Conservation (phyloP, 2,797 vertebrate genomes). For the Bucorvus abyssinicus region DNA sequence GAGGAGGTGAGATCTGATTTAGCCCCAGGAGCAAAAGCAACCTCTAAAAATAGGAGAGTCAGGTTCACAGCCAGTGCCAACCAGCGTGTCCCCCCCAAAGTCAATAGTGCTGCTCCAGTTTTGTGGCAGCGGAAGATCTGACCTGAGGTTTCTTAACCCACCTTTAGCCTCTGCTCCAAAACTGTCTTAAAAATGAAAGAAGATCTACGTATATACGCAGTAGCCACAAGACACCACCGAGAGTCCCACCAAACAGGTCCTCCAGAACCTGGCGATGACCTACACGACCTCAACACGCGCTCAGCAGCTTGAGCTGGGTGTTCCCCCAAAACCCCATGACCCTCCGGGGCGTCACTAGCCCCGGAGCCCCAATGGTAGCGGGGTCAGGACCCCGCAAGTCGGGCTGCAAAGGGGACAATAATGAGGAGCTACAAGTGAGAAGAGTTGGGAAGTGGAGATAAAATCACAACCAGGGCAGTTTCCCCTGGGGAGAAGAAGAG, state of each 20-base stretch:
- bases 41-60: slow-evolving; percentile 22
- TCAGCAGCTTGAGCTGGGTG: background rate
- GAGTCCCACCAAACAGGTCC: background rate
- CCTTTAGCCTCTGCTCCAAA: background rate
- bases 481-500: background rate
- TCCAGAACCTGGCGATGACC: background rate
- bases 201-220: background rate
- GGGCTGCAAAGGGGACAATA: background rate
- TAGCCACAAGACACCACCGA: background rate
- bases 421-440: background rate
- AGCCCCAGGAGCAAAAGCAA: background rate
- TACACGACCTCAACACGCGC: rapidly evolving
- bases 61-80: background rate
- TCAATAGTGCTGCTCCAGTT: background rate
- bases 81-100: background rate
- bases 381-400: background rate
- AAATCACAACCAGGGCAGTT: background rate
- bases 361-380: background rate
- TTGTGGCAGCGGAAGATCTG: background rate
- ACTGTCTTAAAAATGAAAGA: background rate
- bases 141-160: background rate
- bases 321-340: background rate
- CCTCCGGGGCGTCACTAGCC: background rate
- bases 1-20: slow-evolving; percentile 17
- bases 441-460: background rate